Conservation (phyloP, 2,888 invertebrate genomes). For the Oligia strigilis region DNA sequence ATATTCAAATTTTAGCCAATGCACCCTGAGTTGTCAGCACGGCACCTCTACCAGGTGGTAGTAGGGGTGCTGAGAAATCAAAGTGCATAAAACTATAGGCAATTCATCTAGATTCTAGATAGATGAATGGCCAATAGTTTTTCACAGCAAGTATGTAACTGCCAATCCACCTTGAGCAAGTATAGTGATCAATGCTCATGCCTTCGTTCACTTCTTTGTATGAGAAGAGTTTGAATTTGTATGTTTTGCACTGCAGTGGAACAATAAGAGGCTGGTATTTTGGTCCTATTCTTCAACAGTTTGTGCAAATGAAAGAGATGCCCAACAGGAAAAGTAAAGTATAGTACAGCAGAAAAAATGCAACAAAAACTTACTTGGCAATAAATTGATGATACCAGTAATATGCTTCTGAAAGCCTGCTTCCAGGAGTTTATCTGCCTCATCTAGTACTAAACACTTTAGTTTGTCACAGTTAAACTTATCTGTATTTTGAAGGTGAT, state of each 20-base stretch:
- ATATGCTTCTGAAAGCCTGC: constrained; percentile 99
- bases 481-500: constrained; percentile 97
- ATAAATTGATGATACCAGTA: constrained; percentile 96
- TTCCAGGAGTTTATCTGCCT: constrained; percentile 98
- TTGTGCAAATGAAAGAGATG: neutral
- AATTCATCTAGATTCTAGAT: neutral
- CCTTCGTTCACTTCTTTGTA: too few species aligned
- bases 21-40: neutral
- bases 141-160: neutral
- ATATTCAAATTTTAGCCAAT: neutral
- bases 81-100: neutral
- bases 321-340: neutral
- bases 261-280: neutral
- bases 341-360: neutral
- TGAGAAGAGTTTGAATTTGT: neutral
- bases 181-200: neutral
- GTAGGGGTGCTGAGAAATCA: too few species aligned
- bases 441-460: constrained; percentile 97
- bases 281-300: neutral
- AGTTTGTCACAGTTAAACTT: constrained; percentile 97
- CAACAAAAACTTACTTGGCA: constrained; percentile 92
- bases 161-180: neutral
- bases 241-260: neutral
- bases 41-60: neutral
- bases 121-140: neutral